Conservation (phyloP, 2,797 vertebrate genomes). For the Peromyscus melanophrys region DNA sequence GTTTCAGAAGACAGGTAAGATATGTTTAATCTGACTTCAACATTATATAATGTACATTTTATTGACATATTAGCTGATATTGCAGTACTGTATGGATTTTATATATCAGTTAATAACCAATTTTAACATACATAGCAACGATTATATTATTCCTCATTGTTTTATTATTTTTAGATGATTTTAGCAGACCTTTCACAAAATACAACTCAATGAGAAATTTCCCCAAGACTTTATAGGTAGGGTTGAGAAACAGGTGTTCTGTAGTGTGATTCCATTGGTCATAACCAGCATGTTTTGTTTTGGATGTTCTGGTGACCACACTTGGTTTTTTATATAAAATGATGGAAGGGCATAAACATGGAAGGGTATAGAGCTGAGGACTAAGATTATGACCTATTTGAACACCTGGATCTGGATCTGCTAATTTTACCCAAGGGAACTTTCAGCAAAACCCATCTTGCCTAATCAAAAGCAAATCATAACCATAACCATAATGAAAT, state of each 20-base stretch:
- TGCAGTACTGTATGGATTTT: too few species aligned
- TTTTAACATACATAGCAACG: background rate
- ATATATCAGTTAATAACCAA: background rate
- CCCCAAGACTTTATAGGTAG: background rate
- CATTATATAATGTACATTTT: background rate
- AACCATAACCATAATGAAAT: background rate
- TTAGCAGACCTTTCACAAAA: background rate
- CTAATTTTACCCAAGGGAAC: background rate
- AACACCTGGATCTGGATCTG: background rate
- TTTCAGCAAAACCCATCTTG: background rate
- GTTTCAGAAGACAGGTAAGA: background rate
- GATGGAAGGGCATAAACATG: background rate
- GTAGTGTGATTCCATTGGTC: background rate
- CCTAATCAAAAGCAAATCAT: background rate
- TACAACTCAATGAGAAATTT: background rate
- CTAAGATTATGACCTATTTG: background rate
- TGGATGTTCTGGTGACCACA: background rate
- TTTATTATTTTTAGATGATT: background rate
- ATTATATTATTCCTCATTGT: background rate
- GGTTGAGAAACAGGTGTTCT: background rate
- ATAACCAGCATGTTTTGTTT: background rate
- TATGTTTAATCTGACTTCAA: background rate
- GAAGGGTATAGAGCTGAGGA: rapidly evolving
- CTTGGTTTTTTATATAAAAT: background rate
- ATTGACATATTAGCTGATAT: background rate